Percentiles rank a stretch among this genome's conserved stretches.
Evolutionary conservation across 2,888 invertebrate genomes (phyloP).

Genomic region (Auanema freiburgensis): DNA sequence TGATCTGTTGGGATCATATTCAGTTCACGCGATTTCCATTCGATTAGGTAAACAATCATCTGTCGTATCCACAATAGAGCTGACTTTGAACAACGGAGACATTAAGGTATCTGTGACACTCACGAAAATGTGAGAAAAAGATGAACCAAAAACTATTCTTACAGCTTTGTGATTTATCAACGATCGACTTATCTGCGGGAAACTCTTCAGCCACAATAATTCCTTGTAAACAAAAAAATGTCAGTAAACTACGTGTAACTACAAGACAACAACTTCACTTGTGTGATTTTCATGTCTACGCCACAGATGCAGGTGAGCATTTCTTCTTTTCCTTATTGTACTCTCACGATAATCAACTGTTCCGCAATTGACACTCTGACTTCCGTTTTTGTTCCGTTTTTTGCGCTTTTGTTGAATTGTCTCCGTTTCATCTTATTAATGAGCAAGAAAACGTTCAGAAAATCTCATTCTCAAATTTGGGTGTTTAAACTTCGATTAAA

Average conservation of each 20-base stretch:
- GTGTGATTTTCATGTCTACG: constrained; percentile 48
- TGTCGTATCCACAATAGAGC: constrained; percentile 30
- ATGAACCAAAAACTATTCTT: background rate
- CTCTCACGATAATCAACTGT: background rate
- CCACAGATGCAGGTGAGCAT: constrained; percentile 48
- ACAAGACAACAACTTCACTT: constrained; percentile 44
- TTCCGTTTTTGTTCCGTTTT: no score
- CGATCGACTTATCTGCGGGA: constrained; percentile 21
- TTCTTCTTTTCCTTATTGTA: background rate
- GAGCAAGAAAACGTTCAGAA: no score
- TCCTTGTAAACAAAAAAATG: constrained; percentile 26
- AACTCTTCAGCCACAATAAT: constrained; percentile 28
- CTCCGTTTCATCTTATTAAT: no score
- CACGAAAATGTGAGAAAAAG: constrained; percentile 1
- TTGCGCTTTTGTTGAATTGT: no score
- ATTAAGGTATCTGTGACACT: constrained; percentile 26
- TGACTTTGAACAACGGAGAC: constrained; percentile 29
- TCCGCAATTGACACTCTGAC: no score
- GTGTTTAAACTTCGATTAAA: no score
- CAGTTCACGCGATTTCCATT: constrained; percentile 31
- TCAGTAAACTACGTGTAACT: constrained; percentile 38
- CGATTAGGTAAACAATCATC: constrained; percentile 36
- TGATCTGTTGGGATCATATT: constrained; percentile 40
- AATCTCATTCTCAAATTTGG: no score
- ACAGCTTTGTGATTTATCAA: constrained; percentile 6